Evolutionary conservation across 1,140 invertebrate genomes (phyloP).

Genomic region (Drosophila sulfurigaster): DNA sequence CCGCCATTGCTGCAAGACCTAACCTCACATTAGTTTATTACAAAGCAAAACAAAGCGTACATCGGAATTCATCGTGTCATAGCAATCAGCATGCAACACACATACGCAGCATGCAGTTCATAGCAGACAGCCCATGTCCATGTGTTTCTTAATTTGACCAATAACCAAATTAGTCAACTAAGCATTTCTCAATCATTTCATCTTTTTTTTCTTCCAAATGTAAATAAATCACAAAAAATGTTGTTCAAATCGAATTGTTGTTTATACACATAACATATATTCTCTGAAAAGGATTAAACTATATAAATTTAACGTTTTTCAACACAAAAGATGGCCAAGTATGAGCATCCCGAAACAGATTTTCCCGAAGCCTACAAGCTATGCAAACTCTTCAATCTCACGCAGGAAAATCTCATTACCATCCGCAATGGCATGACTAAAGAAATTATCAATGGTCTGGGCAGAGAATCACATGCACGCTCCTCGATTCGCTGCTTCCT

Average conservation of each 20-base stretch:
- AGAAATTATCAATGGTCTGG: slow-evolving; percentile 92
- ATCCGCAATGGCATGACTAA: slow-evolving; percentile 30
- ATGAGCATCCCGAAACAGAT: slow-evolving; percentile 39
- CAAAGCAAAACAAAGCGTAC: slow-evolving; percentile 18
- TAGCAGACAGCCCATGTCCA: slow-evolving; percentile 50
- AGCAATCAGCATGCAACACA: slow-evolving; percentile 36
- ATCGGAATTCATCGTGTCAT: slow-evolving; percentile 81
- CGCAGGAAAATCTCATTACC: slow-evolving; percentile 22
- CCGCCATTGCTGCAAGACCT: slow-evolving; percentile 27
- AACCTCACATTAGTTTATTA: slow-evolving; percentile 63
- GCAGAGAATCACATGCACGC: slow-evolving; percentile 89
- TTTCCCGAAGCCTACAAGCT: slow-evolving; percentile 63
- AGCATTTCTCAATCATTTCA: slow-evolving; percentile 61
- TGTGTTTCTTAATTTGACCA: slow-evolving; percentile 25
- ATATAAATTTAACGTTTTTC: slow-evolving; percentile 4
- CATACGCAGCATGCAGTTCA: background rate
- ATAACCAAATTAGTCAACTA: slow-evolving; percentile 63
- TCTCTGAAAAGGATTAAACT: background rate
- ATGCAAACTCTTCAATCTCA: slow-evolving; percentile 45
- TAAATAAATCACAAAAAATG: slow-evolving; percentile 74
- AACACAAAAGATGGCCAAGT: background rate
- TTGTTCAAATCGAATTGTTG: slow-evolving; percentile 50
- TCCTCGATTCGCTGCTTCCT: slow-evolving; percentile 95
- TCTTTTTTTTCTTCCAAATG: slow-evolving; percentile 59
- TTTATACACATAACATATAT: background rate